Evolutionary conservation across 1,140 invertebrate genomes (phyloP).

Genomic region (Gryon sp.): DNA sequence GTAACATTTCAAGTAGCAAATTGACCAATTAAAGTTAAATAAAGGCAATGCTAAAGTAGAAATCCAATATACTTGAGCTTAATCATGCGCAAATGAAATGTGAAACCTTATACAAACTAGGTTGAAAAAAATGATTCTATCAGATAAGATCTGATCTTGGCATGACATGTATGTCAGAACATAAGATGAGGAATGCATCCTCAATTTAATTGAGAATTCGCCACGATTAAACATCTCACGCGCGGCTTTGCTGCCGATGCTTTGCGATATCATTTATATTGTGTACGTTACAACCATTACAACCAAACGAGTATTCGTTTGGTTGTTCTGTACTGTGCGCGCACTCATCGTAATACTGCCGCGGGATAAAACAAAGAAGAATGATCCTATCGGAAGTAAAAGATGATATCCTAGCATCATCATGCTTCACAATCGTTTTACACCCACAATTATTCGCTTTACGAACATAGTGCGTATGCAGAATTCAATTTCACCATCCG

Average conservation of each 20-base stretch:
- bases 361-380: slow-evolving; percentile 38
- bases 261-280: slow-evolving; percentile 51
- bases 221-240: slow-evolving; percentile 38
- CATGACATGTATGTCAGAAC: slow-evolving; percentile 24
- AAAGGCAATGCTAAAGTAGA: slow-evolving; percentile 8
- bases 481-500: slow-evolving; percentile 48
- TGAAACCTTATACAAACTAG: slow-evolving; percentile 34
- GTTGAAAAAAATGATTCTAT: slow-evolving; percentile 35
- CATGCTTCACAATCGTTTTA: slow-evolving; percentile 75
- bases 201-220: slow-evolving; percentile 50
- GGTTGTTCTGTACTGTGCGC: slow-evolving; percentile 12
- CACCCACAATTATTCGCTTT: slow-evolving; percentile 66
- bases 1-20: too few species aligned
- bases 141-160: slow-evolving; percentile 37
- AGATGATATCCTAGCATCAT: slow-evolving; percentile 73
- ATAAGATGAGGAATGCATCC: slow-evolving; percentile 29
- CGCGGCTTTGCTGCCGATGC: slow-evolving; percentile 1
- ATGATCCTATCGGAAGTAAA: slow-evolving; percentile 74
- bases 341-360: slow-evolving; percentile 34
- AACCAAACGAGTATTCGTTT: slow-evolving; percentile 27
- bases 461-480: slow-evolving; percentile 26
- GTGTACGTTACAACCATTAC: slow-evolving; percentile 5
- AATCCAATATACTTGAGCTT: slow-evolving; percentile 17
- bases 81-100: slow-evolving; percentile 25
- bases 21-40: slow-evolving; percentile 10